These are phyloP conservation scores for Egretta garzetta DNA, from an alignment of 2,113 vertebrate genomes.

Conservation along the genomic window DNA sequence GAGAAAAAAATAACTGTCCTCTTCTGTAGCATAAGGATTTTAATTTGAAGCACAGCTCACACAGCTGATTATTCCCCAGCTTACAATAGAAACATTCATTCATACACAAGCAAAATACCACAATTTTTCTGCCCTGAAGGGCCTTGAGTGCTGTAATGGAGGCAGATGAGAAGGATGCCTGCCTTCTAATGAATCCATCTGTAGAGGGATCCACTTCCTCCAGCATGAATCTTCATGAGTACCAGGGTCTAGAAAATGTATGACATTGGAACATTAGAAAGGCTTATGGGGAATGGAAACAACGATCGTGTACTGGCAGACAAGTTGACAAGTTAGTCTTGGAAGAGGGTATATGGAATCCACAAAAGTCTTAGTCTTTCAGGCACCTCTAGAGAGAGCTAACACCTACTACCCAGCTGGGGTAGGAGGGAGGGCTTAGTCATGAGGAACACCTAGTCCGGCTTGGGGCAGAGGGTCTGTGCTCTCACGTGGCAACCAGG, in stretches of 20 bases:
- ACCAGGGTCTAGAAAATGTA: not conserved
- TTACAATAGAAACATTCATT: not conserved
- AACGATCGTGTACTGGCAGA: rapidly evolving
- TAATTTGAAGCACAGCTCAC: not conserved
- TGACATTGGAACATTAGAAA: not conserved
- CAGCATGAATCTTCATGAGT: not conserved
- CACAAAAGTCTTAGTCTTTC: not conserved
- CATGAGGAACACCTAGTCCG: not conserved
- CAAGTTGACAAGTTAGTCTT: not conserved
- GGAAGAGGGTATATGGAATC: not conserved
- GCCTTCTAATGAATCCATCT: not conserved
- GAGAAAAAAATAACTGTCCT: not conserved
- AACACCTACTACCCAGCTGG: not conserved
- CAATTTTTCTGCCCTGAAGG: not conserved
- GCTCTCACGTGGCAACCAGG: not conserved
- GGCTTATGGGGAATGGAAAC: not conserved
- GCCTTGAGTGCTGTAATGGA: not conserved
- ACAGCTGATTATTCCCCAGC: not conserved
- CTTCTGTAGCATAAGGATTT: not conserved
- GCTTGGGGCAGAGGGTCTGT: not conserved
- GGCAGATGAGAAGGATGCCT: not conserved
- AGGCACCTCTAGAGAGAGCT: not conserved
- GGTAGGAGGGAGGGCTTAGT: not conserved
- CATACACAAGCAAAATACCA: not conserved
- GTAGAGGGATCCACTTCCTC: not conserved